Conservation (phyloP, 2,888 invertebrate species). For the Thereva unica region DNA sequence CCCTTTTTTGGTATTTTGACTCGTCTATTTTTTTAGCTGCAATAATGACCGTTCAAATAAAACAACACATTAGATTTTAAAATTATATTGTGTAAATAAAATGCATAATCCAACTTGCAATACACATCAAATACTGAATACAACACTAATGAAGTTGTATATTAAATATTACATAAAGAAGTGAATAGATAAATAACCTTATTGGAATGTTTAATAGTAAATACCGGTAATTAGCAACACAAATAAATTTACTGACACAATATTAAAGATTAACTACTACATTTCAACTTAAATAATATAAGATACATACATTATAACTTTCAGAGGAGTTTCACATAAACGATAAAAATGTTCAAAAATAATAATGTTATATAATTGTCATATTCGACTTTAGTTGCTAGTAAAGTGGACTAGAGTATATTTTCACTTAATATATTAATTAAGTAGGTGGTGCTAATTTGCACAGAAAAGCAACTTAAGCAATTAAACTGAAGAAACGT, state of each 20-base stretch:
- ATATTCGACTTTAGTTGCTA: too few relatives aligned
- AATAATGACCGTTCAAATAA: not conserved
- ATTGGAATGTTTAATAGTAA: constrained; percentile 23
- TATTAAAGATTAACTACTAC: constrained; percentile 8
- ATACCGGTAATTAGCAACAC: constrained; percentile 15
- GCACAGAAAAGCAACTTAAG: too few relatives aligned
- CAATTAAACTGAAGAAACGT: too few relatives aligned
- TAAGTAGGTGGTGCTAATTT: too few relatives aligned
- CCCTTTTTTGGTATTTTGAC: too few relatives aligned
- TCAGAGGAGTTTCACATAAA: too few relatives aligned
- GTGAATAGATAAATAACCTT: constrained; percentile 26
- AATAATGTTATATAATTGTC: too few relatives aligned
- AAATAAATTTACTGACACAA: constrained; percentile 12
- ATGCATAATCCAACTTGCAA: constrained; percentile 20
- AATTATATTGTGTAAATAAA: constrained; percentile 29
- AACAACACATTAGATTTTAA: not conserved
- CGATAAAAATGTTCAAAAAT: too few relatives aligned
- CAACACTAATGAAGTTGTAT: constrained; percentile 8
- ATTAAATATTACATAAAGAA: not conserved
- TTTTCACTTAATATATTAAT: too few relatives aligned
- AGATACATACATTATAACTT: too few relatives aligned
- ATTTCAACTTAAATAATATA: constrained; percentile 2
- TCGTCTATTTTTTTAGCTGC: not conserved
- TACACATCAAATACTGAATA: constrained; percentile 19
- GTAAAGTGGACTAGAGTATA: too few relatives aligned